Evolutionary conservation across 1,140 invertebrate species (phyloP).

Genomic region (Mamestra configurata): DNA sequence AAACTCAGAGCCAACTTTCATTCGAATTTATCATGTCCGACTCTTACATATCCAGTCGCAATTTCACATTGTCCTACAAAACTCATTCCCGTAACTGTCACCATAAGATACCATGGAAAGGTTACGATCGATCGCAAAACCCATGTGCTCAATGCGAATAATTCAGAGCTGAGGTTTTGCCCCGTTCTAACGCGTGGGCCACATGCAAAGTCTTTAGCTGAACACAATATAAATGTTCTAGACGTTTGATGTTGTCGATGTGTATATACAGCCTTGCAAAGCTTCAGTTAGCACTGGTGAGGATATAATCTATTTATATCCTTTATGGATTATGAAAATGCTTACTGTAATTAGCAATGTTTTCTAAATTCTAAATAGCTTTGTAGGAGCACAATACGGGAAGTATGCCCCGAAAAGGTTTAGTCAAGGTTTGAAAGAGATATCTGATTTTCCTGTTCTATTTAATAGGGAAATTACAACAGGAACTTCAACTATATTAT

Average conservation of each 20-base stretch:
- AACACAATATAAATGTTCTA: slow-evolving; percentile 13
- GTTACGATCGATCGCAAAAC: slow-evolving; percentile 28
- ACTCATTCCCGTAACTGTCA: slow-evolving; percentile 36
- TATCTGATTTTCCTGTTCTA: too few relatives aligned
- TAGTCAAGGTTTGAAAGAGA: background rate
- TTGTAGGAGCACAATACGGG: background rate
- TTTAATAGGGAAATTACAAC: too few relatives aligned
- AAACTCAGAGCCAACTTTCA: background rate
- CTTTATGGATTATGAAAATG: slow-evolving; percentile 7
- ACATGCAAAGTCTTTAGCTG: slow-evolving; percentile 48
- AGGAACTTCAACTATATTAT: background rate
- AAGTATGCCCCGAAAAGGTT: background rate
- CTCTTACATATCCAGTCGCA: background rate
- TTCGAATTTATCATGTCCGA: background rate
- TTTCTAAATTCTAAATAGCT: slow-evolving; percentile 1
- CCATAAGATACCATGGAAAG: slow-evolving; percentile 25
- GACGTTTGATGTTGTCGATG: slow-evolving; percentile 22
- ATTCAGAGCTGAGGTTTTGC: slow-evolving; percentile 52
- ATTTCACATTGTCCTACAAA: background rate
- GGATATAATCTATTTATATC: background rate
- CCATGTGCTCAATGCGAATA: slow-evolving; percentile 52
- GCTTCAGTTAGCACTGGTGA: slow-evolving; percentile 4
- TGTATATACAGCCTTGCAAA: slow-evolving; percentile 35
- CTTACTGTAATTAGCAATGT: slow-evolving; percentile 31
- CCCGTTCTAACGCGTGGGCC: slow-evolving; percentile 32